Percentiles rank a stretch among this genome's conserved stretches.
Evolutionary conservation across 2,797 vertebrate species (phyloP).

Genomic region (Parotocinclus haroldoi): DNA sequence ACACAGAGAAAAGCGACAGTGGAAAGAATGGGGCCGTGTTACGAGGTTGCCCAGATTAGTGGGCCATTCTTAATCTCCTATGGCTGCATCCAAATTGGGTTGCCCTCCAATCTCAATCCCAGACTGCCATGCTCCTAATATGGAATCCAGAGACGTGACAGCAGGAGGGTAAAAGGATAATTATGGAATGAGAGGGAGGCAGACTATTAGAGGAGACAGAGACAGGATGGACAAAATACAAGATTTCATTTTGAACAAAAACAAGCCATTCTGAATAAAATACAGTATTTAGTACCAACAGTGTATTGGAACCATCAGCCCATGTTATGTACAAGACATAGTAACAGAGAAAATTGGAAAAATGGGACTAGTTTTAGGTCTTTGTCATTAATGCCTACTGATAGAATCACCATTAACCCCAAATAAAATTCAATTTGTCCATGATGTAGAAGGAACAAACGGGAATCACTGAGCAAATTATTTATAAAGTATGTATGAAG

Average conservation of each 20-base stretch:
- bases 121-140: slow-evolving; percentile 60
- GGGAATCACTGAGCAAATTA: too few relatives aligned
- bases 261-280: background rate
- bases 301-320: too few relatives aligned
- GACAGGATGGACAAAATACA: background rate
- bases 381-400: too few relatives aligned
- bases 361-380: too few relatives aligned
- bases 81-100: slow-evolving; percentile 71
- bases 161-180: slow-evolving; percentile 59
- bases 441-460: too few relatives aligned
- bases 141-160: slow-evolving; percentile 60
- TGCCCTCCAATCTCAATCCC: slow-evolving; percentile 67
- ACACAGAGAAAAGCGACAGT: slow-evolving; percentile 19
- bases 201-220: slow-evolving; percentile 8
- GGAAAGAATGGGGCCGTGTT: slow-evolving; percentile 40
- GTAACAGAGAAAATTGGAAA: too few relatives aligned
- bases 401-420: too few relatives aligned
- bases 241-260: background rate
- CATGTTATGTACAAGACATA: too few relatives aligned
- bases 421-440: too few relatives aligned
- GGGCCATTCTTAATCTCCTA: slow-evolving; percentile 69
- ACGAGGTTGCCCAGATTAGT: slow-evolving; percentile 74
- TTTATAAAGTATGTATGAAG: too few relatives aligned
- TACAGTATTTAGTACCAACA: too few relatives aligned
- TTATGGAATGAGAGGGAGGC: slow-evolving; percentile 46